These are phyloP conservation scores for Griposia aprilina DNA, from an alignment of 2,888 invertebrate species.

Conservation along the genomic window DNA sequence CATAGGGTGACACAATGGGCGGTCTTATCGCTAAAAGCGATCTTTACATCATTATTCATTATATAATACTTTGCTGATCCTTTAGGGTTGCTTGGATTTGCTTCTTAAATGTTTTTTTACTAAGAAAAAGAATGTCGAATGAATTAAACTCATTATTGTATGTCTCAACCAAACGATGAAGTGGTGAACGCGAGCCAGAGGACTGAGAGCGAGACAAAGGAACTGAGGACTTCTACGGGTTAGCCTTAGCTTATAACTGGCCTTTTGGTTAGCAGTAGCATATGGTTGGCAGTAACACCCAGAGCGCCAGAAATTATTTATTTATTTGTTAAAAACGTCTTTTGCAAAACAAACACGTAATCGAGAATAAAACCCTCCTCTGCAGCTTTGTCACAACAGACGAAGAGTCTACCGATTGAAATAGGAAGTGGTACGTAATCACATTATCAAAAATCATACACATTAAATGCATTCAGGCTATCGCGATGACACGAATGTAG, in stretches of 20 bases:
- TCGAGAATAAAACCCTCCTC: background rate
- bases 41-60: no score
- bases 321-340: background rate
- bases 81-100: no score
- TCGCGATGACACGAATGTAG: conserved; percentile 16
- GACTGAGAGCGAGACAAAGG: no score
- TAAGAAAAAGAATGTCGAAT: no score
- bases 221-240: background rate
- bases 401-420: background rate
- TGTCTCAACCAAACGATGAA: no score
- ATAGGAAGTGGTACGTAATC: conserved; percentile 3
- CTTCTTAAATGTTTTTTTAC: no score
- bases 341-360: background rate
- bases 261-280: no score
- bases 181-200: no score
- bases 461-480: conserved; percentile 33
- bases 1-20: no score
- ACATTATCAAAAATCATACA: conserved; percentile 41
- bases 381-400: background rate
- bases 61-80: no score
- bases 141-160: no score
- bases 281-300: background rate
- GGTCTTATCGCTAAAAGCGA: no score
- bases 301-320: background rate
- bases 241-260: background rate